Percentiles rank a stretch among this genome's conserved stretches.
Evolutionary conservation across 2,113 vertebrate species (phyloP).

Genomic region (Octodon degus): DNA sequence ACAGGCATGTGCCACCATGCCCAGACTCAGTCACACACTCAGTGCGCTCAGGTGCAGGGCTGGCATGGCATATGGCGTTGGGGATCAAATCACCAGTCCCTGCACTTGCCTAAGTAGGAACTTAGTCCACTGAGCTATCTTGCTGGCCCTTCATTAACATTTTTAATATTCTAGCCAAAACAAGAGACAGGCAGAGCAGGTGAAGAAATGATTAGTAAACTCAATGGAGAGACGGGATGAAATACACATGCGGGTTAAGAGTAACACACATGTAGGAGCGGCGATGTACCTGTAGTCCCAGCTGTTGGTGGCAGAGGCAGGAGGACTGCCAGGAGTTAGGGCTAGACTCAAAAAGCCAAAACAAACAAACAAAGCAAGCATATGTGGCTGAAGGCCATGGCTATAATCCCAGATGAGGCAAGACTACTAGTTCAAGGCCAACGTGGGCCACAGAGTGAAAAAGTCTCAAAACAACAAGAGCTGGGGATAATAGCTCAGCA

Average conservation of each 20-base stretch:
- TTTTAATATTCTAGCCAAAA: neutral
- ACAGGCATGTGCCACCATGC: too few relatives aligned
- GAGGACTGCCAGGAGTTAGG: neutral
- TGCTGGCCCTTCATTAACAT: neutral
- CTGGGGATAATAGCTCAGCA: too few relatives aligned
- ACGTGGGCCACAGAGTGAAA: neutral
- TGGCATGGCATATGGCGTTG: too few relatives aligned
- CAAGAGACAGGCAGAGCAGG: neutral
- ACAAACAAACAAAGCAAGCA: neutral
- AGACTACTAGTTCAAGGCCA: neutral
- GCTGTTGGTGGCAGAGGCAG: neutral
- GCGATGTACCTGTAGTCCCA: neutral
- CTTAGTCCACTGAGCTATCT: too few relatives aligned
- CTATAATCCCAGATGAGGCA: neutral
- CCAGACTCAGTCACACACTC: too few relatives aligned
- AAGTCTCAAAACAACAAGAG: neutral
- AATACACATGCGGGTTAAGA: neutral
- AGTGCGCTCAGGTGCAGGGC: too few relatives aligned
- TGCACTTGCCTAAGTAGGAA: too few relatives aligned
- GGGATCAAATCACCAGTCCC: too few relatives aligned
- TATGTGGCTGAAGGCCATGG: neutral
- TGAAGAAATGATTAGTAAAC: neutral
- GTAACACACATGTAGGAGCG: neutral
- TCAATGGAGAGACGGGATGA: neutral
- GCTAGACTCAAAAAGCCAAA: neutral